Evolutionary conservation across 2,888 invertebrate species (phyloP), one percentile per base, ranked within the genome.

Genomic region (Drosophila flavopinicola): DNA sequence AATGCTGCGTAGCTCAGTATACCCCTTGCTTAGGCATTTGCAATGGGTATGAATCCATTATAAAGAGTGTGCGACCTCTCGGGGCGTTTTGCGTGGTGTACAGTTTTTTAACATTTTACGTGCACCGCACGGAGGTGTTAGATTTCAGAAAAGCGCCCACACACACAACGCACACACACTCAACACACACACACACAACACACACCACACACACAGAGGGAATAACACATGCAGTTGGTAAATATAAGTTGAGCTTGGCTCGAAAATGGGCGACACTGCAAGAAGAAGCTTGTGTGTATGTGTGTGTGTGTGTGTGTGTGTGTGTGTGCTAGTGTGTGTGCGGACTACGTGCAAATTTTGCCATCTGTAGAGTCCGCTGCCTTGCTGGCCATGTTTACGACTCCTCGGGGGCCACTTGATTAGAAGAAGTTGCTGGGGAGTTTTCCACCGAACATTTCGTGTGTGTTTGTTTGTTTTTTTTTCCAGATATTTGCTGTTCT

Each of bases 391-490:
- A 87, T 85, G 83, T 85, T 85, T 85, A 85, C 75, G 85, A 78
- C 75, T 79, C 85, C 79, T 78, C 59, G 70, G 85, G 83, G 85
- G 67, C 85, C 76, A 85, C 83, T 85, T 87, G 85, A 71, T 77
- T 77, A 79, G 75, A 74, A 87, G 73, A 72, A 82, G 85, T 87
- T 85, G 71, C 74, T 61, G 48, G 87, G 87, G 78, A 76, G 73
- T 76, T 80, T 66, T 59, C 64, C 54, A 52, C 54, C 64, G 51
- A 45, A 37, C 45, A 20, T 30, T 33, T 29, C 30, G 25, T 48
- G 37, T 33, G 20, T 52, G 29, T 67, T 57, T 41, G 6, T 23
- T 24, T 7, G 23, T n/a, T 1, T 24, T 11, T 25, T 57, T n/a
- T 5, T 11, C 35, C 29, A 24, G 49, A 29, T 49, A 17, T 37